Base-by-base conservation (phyloP, 2,113 vertebrate species). In the Quiscalus mexicanus region DNA sequence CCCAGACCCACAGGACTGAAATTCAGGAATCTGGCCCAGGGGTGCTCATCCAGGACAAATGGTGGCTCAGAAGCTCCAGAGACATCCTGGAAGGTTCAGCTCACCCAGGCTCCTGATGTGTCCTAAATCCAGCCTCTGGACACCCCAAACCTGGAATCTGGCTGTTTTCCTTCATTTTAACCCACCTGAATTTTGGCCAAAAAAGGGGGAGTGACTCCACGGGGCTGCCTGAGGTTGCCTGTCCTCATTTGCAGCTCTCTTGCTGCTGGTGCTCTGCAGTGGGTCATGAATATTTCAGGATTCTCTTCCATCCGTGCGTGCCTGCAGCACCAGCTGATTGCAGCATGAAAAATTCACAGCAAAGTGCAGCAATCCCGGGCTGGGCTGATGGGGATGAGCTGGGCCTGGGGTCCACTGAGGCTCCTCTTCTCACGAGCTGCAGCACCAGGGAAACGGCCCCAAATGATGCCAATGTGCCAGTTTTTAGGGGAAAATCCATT, bases 231-330 rank as follows among this genome's bases (percentile, higher is more conserved):
- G 20, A 93, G 81, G 80, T 68, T 56, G 20, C 44, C 27, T 90
- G 84, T 93, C 93, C 95, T 96, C 63, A 1, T 84, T 76, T 91
- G 62, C 56, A 33, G 68, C 31, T 53, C 87, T 60, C 7, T 15
- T 11, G 78, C 84, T 84, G 89, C 55, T 9, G 41, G 41, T 3
- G 7, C 90, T 93, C 88, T 55, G 95, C 85, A 45, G 58, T 9
- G 62, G 35, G 0, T 80, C 65, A 95, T 97, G 67, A 97, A 97
- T 97, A 95, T 97, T 97, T 96, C 85, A 97, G 91, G 65, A 42
- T 59, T 27, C 28, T 93, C 82, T 95, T 79, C 91, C 94, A 73
- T 53, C 47, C 30, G 3, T 91, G 4, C 7, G 12, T 49, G 75
- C 92, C 76, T 49, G 84, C 91, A 84, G 63, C 71, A 30, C 71